Base-by-base conservation (phyloP, 2,888 invertebrate genomes). In the Lymantria monacha region DNA sequence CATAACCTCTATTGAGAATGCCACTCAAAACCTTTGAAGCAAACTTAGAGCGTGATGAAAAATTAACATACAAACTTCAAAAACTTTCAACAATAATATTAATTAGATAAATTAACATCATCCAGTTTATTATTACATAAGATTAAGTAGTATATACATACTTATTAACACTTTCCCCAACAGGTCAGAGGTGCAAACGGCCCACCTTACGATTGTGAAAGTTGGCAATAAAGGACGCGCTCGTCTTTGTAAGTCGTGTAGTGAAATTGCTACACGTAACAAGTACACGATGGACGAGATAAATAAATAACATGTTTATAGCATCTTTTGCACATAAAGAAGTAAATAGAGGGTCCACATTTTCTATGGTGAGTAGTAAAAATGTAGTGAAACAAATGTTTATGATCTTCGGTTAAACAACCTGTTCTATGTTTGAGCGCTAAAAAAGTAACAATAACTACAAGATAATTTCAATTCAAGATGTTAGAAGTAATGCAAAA, bases 161-260 rank as follows among this genome's bases (percentile, higher is more conserved):
- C 22, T 22, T 14, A 44, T 42, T 42, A 5, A 33, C 40, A 65
- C 63, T 65, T 65, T 65, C 65, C 48, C 66, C 53, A 44, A 51
- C 36, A 46, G 57, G 57, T 57, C 65, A 62, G 53, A 52, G 56
- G 60, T 44, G 51, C 51, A 51, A 15, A 44, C 31, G 49, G 51
- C 56, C 51, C 9, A 41, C 43, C 55, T 58, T 51, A 53, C 57
- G 57, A 61, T 58, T 57, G 64, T 62, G 65, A 65, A 65, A 65
- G 65, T 65, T 54, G 53, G 54, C 51, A 51, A 41, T 62, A 62
- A 63, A 62, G 65, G 59, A 58, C 60, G 42, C 51, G 51, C 49
- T 52, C 46, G 52, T 11, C 14, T 61, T 50, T 43, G 48, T 51
- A 43, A 31, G 42, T 42, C 43, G 48, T 49, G 57, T 43, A 49